Percentiles rank a stretch among this genome's conserved stretches.
These are phyloP conservation scores for Tipula vernalis DNA, from an alignment of 2,888 invertebrate genomes.

Conservation along the genomic window DNA sequence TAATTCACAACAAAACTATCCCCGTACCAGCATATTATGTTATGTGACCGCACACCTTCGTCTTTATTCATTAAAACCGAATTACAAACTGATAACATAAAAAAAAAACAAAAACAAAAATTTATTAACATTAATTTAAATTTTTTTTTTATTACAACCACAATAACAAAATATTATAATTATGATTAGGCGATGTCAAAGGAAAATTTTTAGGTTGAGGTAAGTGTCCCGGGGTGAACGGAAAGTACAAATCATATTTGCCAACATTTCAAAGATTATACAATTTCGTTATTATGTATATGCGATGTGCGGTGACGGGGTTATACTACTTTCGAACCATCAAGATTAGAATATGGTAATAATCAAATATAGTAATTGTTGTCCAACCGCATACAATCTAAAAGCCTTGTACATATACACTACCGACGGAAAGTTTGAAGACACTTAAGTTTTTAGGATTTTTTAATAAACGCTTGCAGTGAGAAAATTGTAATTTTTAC, in stretches of 20 bases:
- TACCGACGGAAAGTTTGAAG: no score
- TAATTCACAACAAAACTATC: neutral
- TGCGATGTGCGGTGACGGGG: neutral
- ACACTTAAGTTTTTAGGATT: no score
- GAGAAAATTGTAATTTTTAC: no score
- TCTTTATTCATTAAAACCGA: neutral
- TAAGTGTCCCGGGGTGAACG: neutral
- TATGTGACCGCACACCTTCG: neutral
- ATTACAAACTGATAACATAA: neutral
- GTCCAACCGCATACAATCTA: neutral
- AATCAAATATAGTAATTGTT: neutral
- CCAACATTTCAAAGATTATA: neutral
- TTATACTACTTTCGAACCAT: neutral
- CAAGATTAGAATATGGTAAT: neutral
- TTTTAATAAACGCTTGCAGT: no score
- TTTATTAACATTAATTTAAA: neutral
- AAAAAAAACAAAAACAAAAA: neutral
- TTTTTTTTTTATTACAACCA: neutral
- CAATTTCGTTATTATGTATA: no score
- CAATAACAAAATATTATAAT: neutral
- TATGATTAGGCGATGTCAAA: neutral
- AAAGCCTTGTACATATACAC: neutral
- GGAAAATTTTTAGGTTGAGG: neutral
- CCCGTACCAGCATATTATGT: neutral
- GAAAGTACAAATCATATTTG: neutral